phyloP scores from a whole-genome alignment of 2,888 invertebrate genomes.

The Trachelus stipa region DNA sequence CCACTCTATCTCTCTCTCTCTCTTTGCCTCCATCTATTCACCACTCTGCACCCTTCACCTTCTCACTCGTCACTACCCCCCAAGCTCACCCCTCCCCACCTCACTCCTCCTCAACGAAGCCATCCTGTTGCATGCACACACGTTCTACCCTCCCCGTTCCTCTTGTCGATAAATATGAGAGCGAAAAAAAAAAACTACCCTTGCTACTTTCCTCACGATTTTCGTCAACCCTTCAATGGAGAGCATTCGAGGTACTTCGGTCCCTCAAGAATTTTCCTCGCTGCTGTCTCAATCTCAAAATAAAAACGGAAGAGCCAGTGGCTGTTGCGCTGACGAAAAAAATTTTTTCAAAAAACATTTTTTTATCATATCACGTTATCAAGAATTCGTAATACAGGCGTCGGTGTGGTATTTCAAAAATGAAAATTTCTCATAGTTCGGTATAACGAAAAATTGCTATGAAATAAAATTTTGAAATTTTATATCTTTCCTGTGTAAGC shows the following conservation, averaged over 20 bases:
- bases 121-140: background rate
- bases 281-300: background rate
- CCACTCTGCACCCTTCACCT: background rate
- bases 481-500: too few species aligned
- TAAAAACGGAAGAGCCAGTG: background rate
- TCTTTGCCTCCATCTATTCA: background rate
- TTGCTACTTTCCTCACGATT: background rate
- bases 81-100: too few species aligned
- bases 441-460: too few species aligned
- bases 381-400: too few species aligned
- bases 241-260: background rate
- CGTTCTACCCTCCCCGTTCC: background rate
- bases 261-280: background rate
- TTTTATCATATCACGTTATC: background rate
- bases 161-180: background rate
- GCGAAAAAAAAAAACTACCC: background rate
- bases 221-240: background rate
- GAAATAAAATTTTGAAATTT: too few species aligned
- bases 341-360: background rate
- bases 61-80: background rate
- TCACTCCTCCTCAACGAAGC: background rate
- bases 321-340: background rate
- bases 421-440: too few species aligned
- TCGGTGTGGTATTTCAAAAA: too few species aligned
- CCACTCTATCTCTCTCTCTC: slow-evolving; percentile 5